phyloP scores from a whole-genome alignment of 2,113 vertebrate species.

The Hirundichthys speculiger region DNA sequence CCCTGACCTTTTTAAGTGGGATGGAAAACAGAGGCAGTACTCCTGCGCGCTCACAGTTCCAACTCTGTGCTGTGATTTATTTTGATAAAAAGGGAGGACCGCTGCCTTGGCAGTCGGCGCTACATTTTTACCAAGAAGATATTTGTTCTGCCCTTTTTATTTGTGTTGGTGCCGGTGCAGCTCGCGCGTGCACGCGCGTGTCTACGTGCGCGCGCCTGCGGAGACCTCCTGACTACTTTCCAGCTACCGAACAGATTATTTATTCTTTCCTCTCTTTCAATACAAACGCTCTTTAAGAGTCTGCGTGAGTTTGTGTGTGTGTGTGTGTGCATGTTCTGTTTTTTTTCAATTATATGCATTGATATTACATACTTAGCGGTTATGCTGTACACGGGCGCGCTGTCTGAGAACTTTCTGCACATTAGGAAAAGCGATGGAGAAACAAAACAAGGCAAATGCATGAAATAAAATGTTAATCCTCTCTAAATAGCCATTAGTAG shows the following conservation, averaged over 20 bases:
- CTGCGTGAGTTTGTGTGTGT: background rate
- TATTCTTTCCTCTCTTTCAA: constrained; percentile 60
- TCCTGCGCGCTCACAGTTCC: constrained; percentile 29
- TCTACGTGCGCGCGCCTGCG: constrained; percentile 24
- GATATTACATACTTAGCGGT: constrained; percentile 9
- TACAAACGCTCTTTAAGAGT: constrained; percentile 47
- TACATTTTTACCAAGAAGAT: constrained; percentile 39
- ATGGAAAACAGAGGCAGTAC: constrained; percentile 77
- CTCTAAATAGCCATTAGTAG: constrained; percentile 9
- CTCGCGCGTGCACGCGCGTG: constrained; percentile 30
- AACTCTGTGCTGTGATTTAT: constrained; percentile 53
- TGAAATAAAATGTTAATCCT: constrained; percentile 12
- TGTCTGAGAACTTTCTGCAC: background rate
- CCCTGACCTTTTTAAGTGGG: constrained; percentile 77
- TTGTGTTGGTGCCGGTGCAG: constrained; percentile 53
- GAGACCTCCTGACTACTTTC: constrained; percentile 54
- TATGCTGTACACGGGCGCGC: background rate
- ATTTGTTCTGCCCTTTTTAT: constrained; percentile 61
- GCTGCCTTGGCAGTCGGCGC: constrained; percentile 61
- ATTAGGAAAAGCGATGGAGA: background rate
- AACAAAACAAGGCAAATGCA: background rate
- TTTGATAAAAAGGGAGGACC: constrained; percentile 75
- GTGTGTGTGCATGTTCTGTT: constrained; percentile 8
- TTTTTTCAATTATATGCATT: constrained; percentile 17
- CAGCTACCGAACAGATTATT: constrained; percentile 71